phyloP scores from a whole-genome alignment of 2,888 invertebrate species.

The Philonicus albiceps region DNA sequence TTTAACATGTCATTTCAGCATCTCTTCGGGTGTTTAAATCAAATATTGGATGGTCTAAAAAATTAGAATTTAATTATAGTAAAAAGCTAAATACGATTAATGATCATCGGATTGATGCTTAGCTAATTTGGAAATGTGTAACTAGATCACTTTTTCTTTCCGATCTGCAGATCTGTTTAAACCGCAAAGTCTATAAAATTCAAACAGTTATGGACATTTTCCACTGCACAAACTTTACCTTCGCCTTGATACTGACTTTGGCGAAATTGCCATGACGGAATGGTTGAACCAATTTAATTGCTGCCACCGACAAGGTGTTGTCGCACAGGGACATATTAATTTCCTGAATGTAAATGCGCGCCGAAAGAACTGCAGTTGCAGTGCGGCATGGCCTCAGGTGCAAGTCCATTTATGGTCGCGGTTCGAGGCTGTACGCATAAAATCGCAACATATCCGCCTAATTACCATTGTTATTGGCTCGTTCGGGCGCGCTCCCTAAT shows the following conservation, averaged over 20 bases:
- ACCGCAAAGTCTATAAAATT: background rate
- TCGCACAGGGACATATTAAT: background rate
- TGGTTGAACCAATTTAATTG: background rate
- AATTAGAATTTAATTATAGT: too few species aligned
- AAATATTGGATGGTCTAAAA: too few species aligned
- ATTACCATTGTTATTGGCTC: conserved; percentile 17
- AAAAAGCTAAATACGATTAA: too few species aligned
- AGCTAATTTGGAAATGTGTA: too few species aligned
- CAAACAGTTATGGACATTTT: background rate
- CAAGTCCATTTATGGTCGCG: background rate
- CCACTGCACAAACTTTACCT: background rate
- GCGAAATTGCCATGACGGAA: background rate
- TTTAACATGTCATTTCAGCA: too few species aligned
- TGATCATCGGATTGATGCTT: too few species aligned
- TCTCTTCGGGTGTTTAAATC: too few species aligned
- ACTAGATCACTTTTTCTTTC: background rate
- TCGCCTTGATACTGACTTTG: conserved; percentile 17
- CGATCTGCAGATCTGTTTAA: background rate
- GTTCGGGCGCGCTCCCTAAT: conserved; percentile 4
- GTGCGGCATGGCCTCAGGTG: background rate
- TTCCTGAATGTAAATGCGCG: background rate
- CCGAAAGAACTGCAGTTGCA: background rate
- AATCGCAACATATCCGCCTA: conserved; percentile 8
- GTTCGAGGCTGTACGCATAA: conserved; percentile 19
- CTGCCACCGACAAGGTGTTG: background rate